Conservation (phyloP, 2,888 invertebrate genomes). For the Timema cristinae region DNA sequence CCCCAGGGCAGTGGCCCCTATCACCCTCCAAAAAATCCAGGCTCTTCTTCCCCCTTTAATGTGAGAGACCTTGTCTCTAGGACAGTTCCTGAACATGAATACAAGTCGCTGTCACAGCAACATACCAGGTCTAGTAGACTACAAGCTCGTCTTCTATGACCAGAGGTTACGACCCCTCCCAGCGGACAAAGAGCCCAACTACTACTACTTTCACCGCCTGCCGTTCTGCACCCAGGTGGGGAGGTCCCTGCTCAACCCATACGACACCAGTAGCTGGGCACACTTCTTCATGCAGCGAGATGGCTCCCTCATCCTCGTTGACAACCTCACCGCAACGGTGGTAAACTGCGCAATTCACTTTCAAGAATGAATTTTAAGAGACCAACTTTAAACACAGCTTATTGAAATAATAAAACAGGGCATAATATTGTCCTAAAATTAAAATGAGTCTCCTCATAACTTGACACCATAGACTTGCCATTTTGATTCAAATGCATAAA, state of each 20-base stretch:
- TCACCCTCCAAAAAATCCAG: too few relatives aligned
- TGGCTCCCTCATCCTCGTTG: neutral
- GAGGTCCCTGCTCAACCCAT: neutral
- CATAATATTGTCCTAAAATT: too few relatives aligned
- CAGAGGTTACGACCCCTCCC: neutral
- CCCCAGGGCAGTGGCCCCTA: too few relatives aligned
- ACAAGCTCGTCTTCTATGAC: neutral
- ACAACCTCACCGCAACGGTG: neutral
- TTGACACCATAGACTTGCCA: too few relatives aligned
- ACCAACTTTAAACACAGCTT: too few relatives aligned
- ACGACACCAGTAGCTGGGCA: neutral
- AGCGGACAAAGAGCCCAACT: neutral
- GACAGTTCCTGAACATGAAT: slow-evolving; percentile 1
- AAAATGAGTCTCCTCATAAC: too few relatives aligned
- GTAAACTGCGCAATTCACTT: neutral
- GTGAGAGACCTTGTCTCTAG: neutral
- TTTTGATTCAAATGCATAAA: too few relatives aligned
- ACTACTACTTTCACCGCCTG: neutral
- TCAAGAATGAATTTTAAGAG: too few relatives aligned
- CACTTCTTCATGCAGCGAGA: neutral
- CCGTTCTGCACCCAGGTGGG: neutral
- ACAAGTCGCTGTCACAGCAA: neutral
- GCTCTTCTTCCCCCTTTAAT: too few relatives aligned
- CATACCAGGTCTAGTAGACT: neutral
- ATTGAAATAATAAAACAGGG: too few relatives aligned